Evolutionary conservation across 2,888 invertebrate genomes (phyloP).

Genomic region (Chironomus riparius): DNA sequence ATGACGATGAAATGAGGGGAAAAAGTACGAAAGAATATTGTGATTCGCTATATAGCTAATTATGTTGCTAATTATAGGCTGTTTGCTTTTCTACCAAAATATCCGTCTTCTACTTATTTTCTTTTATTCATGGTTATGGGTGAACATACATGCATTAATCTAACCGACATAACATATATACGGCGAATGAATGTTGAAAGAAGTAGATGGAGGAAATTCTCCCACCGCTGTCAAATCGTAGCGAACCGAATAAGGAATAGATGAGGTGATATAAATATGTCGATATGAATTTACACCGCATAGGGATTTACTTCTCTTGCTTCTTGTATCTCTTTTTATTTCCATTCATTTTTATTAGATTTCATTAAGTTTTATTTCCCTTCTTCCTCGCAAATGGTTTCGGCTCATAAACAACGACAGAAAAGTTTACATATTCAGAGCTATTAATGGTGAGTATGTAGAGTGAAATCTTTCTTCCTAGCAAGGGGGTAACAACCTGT

Average conservation of each 20-base stretch:
- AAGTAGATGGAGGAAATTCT: neutral
- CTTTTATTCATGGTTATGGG: slow-evolving; percentile 13
- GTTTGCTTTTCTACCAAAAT: neutral
- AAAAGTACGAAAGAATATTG: neutral
- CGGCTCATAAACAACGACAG: neutral
- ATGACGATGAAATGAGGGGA: neutral
- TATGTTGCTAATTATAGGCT: slow-evolving; percentile 20
- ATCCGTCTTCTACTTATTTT: neutral
- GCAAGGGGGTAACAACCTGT: too few relatives aligned
- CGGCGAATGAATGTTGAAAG: neutral
- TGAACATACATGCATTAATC: neutral
- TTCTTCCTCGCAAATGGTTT: neutral
- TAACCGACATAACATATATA: neutral
- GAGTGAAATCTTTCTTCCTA: too few relatives aligned
- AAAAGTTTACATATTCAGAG: slow-evolving; percentile 12
- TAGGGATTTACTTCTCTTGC: neutral
- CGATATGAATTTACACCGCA: slow-evolving; percentile 8
- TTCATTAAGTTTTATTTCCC: slow-evolving; percentile 21
- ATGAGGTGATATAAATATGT: slow-evolving; percentile 17
- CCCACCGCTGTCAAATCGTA: too few relatives aligned
- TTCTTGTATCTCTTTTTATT: neutral
- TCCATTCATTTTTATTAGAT: neutral
- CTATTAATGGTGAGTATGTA: neutral
- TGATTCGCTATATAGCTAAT: neutral
- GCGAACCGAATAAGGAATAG: neutral